These are phyloP conservation scores for Eupeodes corollae DNA, from an alignment of 1,140 invertebrate genomes.

Conservation along the genomic window DNA sequence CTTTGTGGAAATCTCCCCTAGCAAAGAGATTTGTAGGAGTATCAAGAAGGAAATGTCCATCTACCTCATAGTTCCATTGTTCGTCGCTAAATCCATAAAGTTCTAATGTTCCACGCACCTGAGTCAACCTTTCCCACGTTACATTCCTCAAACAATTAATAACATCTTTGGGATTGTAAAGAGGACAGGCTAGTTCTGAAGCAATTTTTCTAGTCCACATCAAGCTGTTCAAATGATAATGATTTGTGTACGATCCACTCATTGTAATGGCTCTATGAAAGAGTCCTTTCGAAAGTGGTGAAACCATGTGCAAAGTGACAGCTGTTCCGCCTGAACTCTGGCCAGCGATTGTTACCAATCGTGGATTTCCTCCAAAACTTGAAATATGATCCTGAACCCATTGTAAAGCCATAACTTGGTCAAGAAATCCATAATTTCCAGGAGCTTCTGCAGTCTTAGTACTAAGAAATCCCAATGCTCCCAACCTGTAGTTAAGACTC, in stretches of 20 bases:
- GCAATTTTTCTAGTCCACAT: background rate
- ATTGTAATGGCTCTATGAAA: conserved; percentile 48
- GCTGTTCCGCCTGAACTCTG: conserved; percentile 12
- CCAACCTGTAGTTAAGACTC: conserved; percentile 52
- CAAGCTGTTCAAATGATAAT: background rate
- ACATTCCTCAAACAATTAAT: background rate
- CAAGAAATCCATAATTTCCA: conserved; percentile 41
- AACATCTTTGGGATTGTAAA: background rate
- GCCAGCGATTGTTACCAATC: conserved; percentile 12
- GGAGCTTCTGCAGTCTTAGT: conserved; percentile 24
- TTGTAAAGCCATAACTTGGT: conserved; percentile 27
- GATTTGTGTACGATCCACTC: conserved; percentile 44
- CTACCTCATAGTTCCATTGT: background rate
- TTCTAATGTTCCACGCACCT: background rate
- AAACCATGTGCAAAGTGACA: background rate
- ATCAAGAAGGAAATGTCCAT: conserved; percentile 44
- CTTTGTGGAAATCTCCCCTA: conserved; percentile 42
- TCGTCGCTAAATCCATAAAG: background rate
- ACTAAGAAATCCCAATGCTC: conserved; percentile 45
- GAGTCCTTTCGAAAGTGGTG: conserved; percentile 30
- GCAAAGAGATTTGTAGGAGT: conserved; percentile 41
- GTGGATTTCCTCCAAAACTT: conserved; percentile 14
- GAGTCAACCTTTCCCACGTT: background rate
- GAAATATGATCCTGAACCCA: conserved; percentile 21
- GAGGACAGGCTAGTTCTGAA: background rate